Evolutionary conservation across 2,888 invertebrate genomes (phyloP), one percentile per base, ranked within the genome.

Genomic region (Rapana venosa): DNA sequence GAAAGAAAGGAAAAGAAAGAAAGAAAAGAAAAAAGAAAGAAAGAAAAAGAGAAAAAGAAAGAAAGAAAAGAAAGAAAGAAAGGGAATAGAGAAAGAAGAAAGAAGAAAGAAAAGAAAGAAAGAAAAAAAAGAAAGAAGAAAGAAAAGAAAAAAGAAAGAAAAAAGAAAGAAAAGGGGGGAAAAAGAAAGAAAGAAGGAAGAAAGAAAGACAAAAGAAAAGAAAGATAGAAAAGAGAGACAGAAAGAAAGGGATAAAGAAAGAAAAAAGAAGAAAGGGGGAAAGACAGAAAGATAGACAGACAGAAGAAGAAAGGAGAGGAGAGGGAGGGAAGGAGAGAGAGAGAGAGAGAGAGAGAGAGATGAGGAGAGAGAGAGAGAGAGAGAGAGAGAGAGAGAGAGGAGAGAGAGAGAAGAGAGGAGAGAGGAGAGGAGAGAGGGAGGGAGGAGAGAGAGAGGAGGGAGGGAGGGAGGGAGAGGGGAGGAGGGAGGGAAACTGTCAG

Each of bases 41-140:
- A n/a, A n/a, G n/a, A 88, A 90, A 86, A 90, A 90, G 81, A 90
- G 88, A 17, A 90, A 90, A 22, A 87, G 87, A 74, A 90, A 91
- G 90, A 83, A 20, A 89, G 90, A 85, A 20, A 81, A 81, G 35
- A 17, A 36, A 90, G 58, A 91, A 20, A 87, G 47, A 30, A 47
- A 56, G 70, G 70, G 66, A 88, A 36, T n/a, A 26, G n/a, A 85
- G 61, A 56, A 22, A 58, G 47, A 36, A 32, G 35, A 11, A 22
- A 58, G 87, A 35, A 81, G 77, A 86, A 56, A 70, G 77, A 88
- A 79, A 30, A 87, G 35, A 87, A 17, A n/a, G 56, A 30, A 47
- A 85, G n/a, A 26, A 4, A 66, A 13, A 26, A 61, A 61, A n/a
- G n/a, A n/a, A n/a, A n/a, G n/a, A n/a, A n/a, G n/a, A n/a, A n/a